These are phyloP conservation scores for Pangasius krempfi DNA, from an alignment of 2,797 vertebrate genomes.

Conservation along the genomic window DNA sequence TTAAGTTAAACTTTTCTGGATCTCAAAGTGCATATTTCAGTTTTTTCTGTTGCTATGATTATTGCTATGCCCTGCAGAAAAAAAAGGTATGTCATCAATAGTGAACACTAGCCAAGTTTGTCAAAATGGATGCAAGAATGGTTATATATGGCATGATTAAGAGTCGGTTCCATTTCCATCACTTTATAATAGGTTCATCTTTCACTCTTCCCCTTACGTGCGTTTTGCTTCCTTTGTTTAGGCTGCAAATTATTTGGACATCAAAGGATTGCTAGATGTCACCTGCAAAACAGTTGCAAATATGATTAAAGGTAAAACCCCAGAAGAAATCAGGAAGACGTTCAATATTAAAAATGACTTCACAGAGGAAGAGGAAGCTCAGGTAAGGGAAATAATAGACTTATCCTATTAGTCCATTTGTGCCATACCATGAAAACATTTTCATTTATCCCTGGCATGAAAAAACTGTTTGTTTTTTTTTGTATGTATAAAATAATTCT, in stretches of 20 bases:
- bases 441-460: background rate
- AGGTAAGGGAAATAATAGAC: constrained; percentile 76
- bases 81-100: background rate
- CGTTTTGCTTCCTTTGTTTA: constrained; percentile 65
- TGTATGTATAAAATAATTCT: background rate
- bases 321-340: constrained; percentile 98
- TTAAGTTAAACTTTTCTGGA: background rate
- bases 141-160: background rate
- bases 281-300: constrained; percentile 96
- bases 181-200: constrained; percentile 13
- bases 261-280: constrained; percentile 93
- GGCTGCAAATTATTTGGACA: constrained; percentile 99
- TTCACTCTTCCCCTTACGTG: constrained; percentile 8
- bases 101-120: background rate
- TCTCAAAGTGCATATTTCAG: background rate
- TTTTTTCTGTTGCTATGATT: background rate
- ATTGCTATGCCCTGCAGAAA: background rate
- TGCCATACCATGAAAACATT: background rate
- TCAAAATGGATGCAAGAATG: background rate
- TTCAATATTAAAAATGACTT: constrained; percentile 99
- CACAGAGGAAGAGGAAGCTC: constrained; percentile 98
- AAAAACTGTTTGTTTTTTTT: background rate
- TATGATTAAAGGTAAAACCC: constrained; percentile 98
- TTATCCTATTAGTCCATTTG: background rate
- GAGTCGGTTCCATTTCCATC: constrained; percentile 12